Base-by-base conservation (phyloP, 2,888 invertebrate species). In the Drosophila vallismaia region DNA sequence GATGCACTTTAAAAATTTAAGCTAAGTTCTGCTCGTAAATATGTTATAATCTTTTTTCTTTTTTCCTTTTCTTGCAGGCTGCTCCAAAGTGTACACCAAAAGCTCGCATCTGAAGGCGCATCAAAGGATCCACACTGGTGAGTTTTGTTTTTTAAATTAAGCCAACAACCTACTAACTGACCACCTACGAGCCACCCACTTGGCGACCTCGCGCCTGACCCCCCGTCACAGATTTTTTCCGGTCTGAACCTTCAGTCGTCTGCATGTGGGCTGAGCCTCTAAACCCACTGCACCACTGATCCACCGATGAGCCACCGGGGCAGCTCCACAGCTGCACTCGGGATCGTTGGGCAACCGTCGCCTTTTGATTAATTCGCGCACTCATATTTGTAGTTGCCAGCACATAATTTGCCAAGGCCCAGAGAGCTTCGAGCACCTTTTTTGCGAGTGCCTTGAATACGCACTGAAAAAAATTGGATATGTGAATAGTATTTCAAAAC, bases 71-170 rank as follows among this genome's bases (percentile, higher is more conserved):
- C 0, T 67, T 71, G 7, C 76, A 86, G 98, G 97, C 92, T 98
- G 98, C 93, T 94, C 96, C 89, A 98, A 98, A 93, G 98, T 98
- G 78, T 98, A 98, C 93, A 98, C 98, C 79, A 98, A 98, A 93
- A 98, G 98, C 93, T 98, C 98, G 88, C 98, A 98, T 92, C 94
- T 98, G 80, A 98, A 98, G 93, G 98, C 98, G 77, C 98, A 98
- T 93, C 98, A 98, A 92, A 94, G 98, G 92, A 98, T 98, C 93
- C 98, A 98, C 91, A 98, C 98, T 93, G 98, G 98, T 97, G 94
- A 94, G 83, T 81, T 55, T 48, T 48, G 33, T 62, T 42, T 42
- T 42, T 42, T 3, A 42, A 42, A 42, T 42, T 42, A 19, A 42
- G 40, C 64, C 70, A 76, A 36, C 31, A 52, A 60, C 54, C 78